Base-by-base conservation (phyloP, 2,888 invertebrate genomes). In the Cryptus armator region DNA sequence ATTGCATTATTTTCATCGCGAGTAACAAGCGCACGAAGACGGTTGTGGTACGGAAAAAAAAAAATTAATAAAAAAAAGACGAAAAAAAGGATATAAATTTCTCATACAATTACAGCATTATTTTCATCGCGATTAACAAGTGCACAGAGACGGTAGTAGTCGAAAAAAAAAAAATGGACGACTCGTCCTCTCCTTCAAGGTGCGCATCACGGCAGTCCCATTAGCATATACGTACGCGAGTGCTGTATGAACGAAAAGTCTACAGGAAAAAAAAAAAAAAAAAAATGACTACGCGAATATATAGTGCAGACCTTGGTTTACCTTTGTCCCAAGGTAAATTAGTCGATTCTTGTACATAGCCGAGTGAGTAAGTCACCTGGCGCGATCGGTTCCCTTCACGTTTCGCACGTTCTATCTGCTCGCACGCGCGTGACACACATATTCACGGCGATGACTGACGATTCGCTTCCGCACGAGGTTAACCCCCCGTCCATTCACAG, bases 381-480 rank as follows among this genome's bases (percentile, higher is more conserved):
- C 46, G 62, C 75, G 32, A 19, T 14, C 44, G 62, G 51, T 37
- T 70, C 70, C 70, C 59, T 62, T 37, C 70, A 14, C 29, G 62
- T 43, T 70, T 68, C 12, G 16, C 68, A 24, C 5, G 53, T 51
- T 75, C 66, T 80, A 70, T 64, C 64, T 66, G n/a, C 67, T 59
- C 56, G 64, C 80, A 80, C 80, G 83, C 79, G 79, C 83, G 79
- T 83, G 83, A 84, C 80, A 84, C 80, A 84, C 76, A 84, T 84
- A 76, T 67, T 76, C 12, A 16, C 56, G 16, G 10, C 66, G 43
- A 74, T 75, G 68, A 75, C 53, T 56, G 79, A 75, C 70, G 53
- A 71, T 79, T 75, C 44, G 70, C 70, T 71, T 71, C 76, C 80
- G 71, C 53, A 59, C 29, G 56, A 76, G 51, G 19, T 37, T 76